A percentile compares a stretch with the other conserved stretches of the same genome.
Evolutionary conservation across 2,888 invertebrate species (phyloP).

Genomic region (Mellilla xanthometata): DNA sequence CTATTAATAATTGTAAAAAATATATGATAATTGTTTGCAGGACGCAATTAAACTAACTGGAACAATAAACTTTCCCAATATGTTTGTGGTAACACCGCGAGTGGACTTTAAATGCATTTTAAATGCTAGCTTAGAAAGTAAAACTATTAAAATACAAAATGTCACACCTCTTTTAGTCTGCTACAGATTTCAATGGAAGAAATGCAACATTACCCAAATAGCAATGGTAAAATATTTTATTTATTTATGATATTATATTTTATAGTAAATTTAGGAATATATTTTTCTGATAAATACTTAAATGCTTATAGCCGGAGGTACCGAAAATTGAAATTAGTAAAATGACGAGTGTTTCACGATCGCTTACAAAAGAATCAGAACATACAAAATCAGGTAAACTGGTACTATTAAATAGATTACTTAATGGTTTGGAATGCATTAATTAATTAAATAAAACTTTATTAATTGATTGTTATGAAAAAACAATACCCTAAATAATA

Average conservation of each 20-base stretch:
- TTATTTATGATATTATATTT: not conserved
- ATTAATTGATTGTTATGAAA: too few relatives aligned
- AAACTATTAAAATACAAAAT: slow-evolving; percentile 68
- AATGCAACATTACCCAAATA: slow-evolving; percentile 44
- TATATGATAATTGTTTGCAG: slow-evolving; percentile 79
- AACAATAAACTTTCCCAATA: slow-evolving; percentile 86
- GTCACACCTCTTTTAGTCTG: slow-evolving; percentile 65
- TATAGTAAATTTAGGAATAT: not conserved
- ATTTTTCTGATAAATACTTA: slow-evolving; percentile 2
- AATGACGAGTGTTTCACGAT: slow-evolving; percentile 24
- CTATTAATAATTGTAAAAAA: too few relatives aligned
- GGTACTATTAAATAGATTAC: too few relatives aligned
- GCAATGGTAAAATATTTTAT: slow-evolving; percentile 38
- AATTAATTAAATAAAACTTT: too few relatives aligned
- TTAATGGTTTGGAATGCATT: too few relatives aligned
- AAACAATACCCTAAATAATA: too few relatives aligned
- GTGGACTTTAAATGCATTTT: slow-evolving; percentile 85
- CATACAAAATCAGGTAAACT: slow-evolving; percentile 12
- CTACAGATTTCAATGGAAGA: slow-evolving; percentile 66
- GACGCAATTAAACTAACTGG: slow-evolving; percentile 84
- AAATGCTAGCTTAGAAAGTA: slow-evolving; percentile 63
- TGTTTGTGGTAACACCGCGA: slow-evolving; percentile 77
- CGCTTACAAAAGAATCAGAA: slow-evolving; percentile 35
- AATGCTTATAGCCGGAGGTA: slow-evolving; percentile 29
- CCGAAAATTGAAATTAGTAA: slow-evolving; percentile 29